Evolutionary conservation across 2,888 invertebrate genomes (phyloP), one percentile per base, ranked within the genome.

Genomic region (Amphipyra berbera): DNA sequence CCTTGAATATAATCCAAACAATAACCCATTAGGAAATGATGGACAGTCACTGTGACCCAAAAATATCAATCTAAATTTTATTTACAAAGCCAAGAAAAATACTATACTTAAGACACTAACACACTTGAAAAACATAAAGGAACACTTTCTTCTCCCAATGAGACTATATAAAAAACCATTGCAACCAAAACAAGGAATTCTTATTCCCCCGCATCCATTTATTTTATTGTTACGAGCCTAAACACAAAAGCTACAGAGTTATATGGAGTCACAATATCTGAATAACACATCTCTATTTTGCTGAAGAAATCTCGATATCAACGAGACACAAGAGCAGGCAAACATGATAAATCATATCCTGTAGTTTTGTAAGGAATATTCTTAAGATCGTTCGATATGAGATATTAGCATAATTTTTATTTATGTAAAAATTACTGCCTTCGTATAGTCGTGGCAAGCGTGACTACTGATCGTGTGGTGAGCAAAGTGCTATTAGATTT

Each of bases 331-430:
- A 81, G 76, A 70, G 65, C 38, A 14, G 61, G 76, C 78, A 85
- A 86, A 87, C 82, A 85, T 76, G 60, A 88, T 88, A 87, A 88
- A 89, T 89, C 88, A 88, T 82, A 79, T 81, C 59, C 45, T 62
- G 52, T 72, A 78, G 77, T 76, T 62, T 68, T 73, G 64, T 61
- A 65, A 10, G 67, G 56, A 64, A 60, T 85, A 83, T 84, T 84
- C 77, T 79, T 58, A 60, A 59, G 60, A 68, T 33, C 66, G 30
- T 44, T 79, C 75, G 80, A 81, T 72, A 78, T 57, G 48, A 64
- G 38, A 42, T 27, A 21, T 27, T 15, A 45, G 33, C 30, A 49
- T 47, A 45, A 30, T 12, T 27, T 15, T 35, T 48, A 55, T 45
- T 10, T 12, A 30, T 15, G n/a, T 45, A n/a, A n/a, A n/a, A n/a